Evolutionary conservation across 2,888 invertebrate species (phyloP).

Genomic region (Danaus chrysippus): DNA sequence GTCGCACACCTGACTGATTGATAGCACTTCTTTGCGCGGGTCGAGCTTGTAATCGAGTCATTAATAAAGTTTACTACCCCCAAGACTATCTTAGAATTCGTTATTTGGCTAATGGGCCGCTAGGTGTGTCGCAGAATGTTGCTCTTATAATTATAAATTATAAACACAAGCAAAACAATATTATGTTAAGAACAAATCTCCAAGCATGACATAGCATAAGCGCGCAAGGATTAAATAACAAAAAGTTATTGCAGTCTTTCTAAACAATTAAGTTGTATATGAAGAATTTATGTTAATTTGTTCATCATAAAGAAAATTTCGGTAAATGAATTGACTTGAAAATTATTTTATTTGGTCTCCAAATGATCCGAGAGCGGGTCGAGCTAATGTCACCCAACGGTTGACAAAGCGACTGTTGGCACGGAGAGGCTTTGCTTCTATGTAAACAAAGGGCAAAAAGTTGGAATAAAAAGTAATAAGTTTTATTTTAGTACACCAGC

Average conservation of each 20-base stretch:
- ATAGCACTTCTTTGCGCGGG: slow-evolving; percentile 79
- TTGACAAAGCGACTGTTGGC: slow-evolving; percentile 76
- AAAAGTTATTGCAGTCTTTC: too few species aligned
- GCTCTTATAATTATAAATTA: background rate
- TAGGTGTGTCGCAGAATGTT: slow-evolving; percentile 53
- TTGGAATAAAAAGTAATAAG: slow-evolving; percentile 57
- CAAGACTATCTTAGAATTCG: slow-evolving; percentile 75
- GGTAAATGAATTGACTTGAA: slow-evolving; percentile 40
- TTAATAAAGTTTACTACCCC: slow-evolving; percentile 79
- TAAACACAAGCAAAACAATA: background rate
- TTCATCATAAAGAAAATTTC: slow-evolving; percentile 6
- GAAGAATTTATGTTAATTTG: too few species aligned
- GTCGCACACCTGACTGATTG: slow-evolving; percentile 78
- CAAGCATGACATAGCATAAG: too few species aligned
- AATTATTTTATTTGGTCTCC: slow-evolving; percentile 67
- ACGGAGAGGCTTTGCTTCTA: slow-evolving; percentile 72
- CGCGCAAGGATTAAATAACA: too few species aligned
- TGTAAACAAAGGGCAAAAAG: slow-evolving; percentile 67
- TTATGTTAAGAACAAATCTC: too few species aligned
- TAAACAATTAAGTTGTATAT: too few species aligned
- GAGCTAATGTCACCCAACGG: slow-evolving; percentile 71
- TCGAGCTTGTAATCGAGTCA: slow-evolving; percentile 79
- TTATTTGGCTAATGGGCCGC: slow-evolving; percentile 77
- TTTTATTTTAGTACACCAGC: slow-evolving; percentile 40
- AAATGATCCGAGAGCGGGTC: slow-evolving; percentile 70